Evolutionary conservation across 2,113 vertebrate genomes (phyloP).

Genomic region (Cyphomyrus plagiostoma): DNA sequence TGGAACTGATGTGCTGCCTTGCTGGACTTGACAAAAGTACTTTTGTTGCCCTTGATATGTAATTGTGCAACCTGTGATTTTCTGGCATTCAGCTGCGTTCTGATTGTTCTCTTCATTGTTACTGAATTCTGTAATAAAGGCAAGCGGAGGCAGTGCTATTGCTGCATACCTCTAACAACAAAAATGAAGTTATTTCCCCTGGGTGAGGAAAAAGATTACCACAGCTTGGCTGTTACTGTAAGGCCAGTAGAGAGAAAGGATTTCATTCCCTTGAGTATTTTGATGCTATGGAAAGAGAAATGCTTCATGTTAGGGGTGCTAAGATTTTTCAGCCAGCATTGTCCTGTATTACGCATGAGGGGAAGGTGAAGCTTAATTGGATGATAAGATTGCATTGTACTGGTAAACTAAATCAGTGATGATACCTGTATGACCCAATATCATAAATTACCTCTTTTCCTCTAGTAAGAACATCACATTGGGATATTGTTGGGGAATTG

Average conservation of each 20-base stretch:
- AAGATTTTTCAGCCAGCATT: not conserved
- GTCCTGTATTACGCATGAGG: not conserved
- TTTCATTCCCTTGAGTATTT: slow-evolving; percentile 48
- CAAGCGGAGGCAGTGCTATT: slow-evolving; percentile 51
- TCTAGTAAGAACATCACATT: not conserved
- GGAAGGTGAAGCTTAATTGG: not conserved
- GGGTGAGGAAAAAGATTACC: slow-evolving; percentile 53
- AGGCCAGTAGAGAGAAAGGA: slow-evolving; percentile 35
- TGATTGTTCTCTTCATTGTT: slow-evolving; percentile 45
- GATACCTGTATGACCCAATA: not conserved
- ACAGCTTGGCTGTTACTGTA: slow-evolving; percentile 48
- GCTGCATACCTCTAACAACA: slow-evolving; percentile 34
- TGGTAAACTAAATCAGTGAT: not conserved
- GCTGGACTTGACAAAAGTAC: not conserved
- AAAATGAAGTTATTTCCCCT: slow-evolving; percentile 59
- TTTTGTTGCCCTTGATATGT: slow-evolving; percentile 5
- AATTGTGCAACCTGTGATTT: slow-evolving; percentile 16
- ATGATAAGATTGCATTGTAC: not conserved
- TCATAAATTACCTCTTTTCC: not conserved
- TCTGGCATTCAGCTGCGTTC: slow-evolving; percentile 20
- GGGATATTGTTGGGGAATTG: not conserved
- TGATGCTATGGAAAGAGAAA: slow-evolving; percentile 49
- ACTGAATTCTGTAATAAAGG: slow-evolving; percentile 51
- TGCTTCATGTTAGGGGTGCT: slow-evolving; percentile 14
- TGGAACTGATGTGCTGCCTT: not conserved